Percentiles rank a stretch among this genome's conserved stretches.
These are phyloP conservation scores for Trichogramma evanescens DNA, from an alignment of 2,888 invertebrate species.

Conservation along the genomic window DNA sequence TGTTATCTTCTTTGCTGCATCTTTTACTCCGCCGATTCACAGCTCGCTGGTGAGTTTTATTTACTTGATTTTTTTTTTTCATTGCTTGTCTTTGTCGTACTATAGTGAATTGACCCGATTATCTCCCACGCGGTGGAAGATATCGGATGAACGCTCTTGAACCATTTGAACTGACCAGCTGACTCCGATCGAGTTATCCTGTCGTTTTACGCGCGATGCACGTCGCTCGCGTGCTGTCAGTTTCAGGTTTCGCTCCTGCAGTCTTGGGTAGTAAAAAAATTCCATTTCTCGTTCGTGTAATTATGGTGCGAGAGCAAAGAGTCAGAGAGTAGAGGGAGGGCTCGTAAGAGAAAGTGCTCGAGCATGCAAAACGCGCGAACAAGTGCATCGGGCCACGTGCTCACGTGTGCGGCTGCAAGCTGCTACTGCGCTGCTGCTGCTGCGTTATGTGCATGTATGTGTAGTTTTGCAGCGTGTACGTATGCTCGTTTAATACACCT, in stretches of 20 bases:
- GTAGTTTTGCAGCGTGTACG: background rate
- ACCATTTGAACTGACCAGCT: background rate
- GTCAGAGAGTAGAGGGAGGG: background rate
- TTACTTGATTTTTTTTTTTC: background rate
- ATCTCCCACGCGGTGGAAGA: background rate
- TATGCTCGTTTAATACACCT: background rate
- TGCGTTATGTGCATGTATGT: background rate
- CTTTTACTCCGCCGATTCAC: conserved; percentile 32
- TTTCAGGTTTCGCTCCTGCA: background rate
- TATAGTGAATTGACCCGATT: no score
- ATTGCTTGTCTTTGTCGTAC: background rate
- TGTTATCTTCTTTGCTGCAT: conserved; percentile 5
- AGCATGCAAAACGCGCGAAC: background rate
- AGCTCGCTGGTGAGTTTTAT: conserved; percentile 40
- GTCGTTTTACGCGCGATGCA: background rate
- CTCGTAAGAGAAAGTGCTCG: background rate
- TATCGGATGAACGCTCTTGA: background rate
- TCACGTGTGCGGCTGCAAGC: background rate
- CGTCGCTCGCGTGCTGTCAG: background rate
- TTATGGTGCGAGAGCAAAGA: background rate
- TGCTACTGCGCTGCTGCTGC: no score
- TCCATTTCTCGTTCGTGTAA: conserved; percentile 12
- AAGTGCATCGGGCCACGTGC: conserved; percentile 7
- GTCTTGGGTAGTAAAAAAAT: background rate
- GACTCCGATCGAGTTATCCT: background rate